Percentiles rank a stretch among this genome's conserved stretches.
Conservation (phyloP, 2,888 invertebrate genomes). For the Lymantria monacha region DNA sequence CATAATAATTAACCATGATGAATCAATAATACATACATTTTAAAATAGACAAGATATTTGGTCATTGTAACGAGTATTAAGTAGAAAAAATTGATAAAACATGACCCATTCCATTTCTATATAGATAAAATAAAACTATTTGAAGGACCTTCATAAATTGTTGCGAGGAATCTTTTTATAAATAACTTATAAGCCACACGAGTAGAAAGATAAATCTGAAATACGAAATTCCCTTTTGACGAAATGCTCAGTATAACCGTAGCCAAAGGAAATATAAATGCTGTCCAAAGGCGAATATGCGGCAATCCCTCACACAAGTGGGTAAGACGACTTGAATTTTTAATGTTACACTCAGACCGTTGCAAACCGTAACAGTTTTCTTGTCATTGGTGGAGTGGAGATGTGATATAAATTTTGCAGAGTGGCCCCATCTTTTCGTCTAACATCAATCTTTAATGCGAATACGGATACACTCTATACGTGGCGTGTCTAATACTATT, state of each 20-base stretch:
- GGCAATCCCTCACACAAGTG: slow-evolving; percentile 82
- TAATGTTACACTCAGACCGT: slow-evolving; percentile 82
- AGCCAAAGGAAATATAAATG: slow-evolving; percentile 80
- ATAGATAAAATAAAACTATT: slow-evolving; percentile 7
- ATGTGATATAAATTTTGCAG: slow-evolving; percentile 82
- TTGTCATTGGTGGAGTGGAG: slow-evolving; percentile 81
- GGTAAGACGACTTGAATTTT: slow-evolving; percentile 80
- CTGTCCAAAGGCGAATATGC: slow-evolving; percentile 79
- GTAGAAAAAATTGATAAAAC: neutral
- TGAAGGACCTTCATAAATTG: slow-evolving; percentile 9
- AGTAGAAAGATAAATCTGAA: slow-evolving; percentile 40
- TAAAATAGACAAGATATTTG: no score
- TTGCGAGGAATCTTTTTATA: slow-evolving; percentile 22
- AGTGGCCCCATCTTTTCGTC: slow-evolving; percentile 82
- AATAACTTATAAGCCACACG: slow-evolving; percentile 32
- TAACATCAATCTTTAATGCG: slow-evolving; percentile 79
- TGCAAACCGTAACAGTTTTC: slow-evolving; percentile 83
- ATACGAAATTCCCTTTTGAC: slow-evolving; percentile 54
- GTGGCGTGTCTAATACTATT: slow-evolving; percentile 73
- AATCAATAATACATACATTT: no score
- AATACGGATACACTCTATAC: slow-evolving; percentile 76
- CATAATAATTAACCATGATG: no score
- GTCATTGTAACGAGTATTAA: no score
- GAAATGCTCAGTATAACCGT: slow-evolving; percentile 56
- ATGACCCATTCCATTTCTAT: neutral